These are phyloP conservation scores for Apolygus lucorum DNA, from an alignment of 1,140 invertebrate species.

Conservation along the genomic window DNA sequence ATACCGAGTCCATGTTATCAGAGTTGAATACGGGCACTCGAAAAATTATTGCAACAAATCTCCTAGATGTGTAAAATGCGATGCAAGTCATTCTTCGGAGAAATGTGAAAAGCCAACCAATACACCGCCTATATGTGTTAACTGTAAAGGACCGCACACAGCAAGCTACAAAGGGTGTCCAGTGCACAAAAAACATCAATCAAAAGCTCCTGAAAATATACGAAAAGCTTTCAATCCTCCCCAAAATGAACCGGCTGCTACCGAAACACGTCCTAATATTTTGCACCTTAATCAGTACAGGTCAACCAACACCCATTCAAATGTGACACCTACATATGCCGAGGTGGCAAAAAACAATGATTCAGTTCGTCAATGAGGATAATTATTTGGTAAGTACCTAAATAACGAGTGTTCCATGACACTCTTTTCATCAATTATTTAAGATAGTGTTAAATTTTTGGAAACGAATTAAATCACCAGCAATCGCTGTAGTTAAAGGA, in stretches of 20 bases:
- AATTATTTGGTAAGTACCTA: no score
- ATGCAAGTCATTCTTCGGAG: neutral
- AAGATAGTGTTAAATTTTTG: no score
- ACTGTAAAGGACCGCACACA: constrained; percentile 9
- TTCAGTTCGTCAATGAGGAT: neutral
- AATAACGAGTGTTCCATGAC: neutral
- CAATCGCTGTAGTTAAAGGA: neutral
- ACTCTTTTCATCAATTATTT: no score
- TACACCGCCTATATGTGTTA: neutral
- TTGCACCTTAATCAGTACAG: neutral
- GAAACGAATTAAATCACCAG: no score
- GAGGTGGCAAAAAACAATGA: neutral
- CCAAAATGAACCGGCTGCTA: no score
- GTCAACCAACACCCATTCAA: neutral
- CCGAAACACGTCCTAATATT: no score
- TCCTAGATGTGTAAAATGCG: neutral
- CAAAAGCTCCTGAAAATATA: no score
- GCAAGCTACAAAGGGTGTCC: no score
- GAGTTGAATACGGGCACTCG: neutral
- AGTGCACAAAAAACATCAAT: no score
- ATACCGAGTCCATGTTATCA: neutral
- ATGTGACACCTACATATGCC: neutral
- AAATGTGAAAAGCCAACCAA: neutral
- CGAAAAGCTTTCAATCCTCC: no score
- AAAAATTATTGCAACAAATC: neutral